Percentiles rank a stretch among this genome's conserved stretches.
These are phyloP conservation scores for Euura lappo DNA, from an alignment of 1,140 invertebrate genomes.

Conservation along the genomic window DNA sequence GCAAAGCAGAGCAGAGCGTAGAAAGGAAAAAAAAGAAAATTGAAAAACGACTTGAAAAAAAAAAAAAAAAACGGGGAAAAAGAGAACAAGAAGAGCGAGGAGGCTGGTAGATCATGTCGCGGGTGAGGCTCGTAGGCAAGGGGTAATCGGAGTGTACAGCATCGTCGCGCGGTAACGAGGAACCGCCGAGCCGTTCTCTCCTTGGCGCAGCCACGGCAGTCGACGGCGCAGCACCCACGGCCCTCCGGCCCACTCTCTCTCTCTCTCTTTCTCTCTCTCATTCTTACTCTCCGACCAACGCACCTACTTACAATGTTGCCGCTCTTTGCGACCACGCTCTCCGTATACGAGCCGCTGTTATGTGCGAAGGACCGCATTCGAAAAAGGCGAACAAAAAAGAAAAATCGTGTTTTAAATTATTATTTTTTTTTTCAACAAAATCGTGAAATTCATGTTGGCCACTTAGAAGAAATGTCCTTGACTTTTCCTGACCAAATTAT, in stretches of 20 bases:
- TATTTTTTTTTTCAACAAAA: no score
- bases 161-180: conserved; percentile 49
- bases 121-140: conserved; percentile 26
- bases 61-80: neutral
- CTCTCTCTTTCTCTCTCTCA: conserved; percentile 28
- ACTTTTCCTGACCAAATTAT: no score
- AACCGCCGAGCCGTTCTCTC: conserved; percentile 26
- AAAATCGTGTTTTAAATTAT: neutral
- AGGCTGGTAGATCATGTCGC: conserved; percentile 46
- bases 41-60: neutral
- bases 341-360: conserved; percentile 13
- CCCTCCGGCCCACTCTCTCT: conserved; percentile 8
- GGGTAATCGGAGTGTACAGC: conserved; percentile 31
- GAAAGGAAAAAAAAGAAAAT: neutral
- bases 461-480: no score
- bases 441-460: no score
- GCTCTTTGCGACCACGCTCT: conserved; percentile 28
- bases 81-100: conserved; percentile 14
- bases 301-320: conserved; percentile 47
- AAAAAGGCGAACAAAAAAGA: neutral
- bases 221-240: conserved; percentile 29
- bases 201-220: conserved; percentile 32
- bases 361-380: neutral
- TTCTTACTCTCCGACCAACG: conserved; percentile 19
- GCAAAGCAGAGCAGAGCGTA: neutral